phyloP scores from a whole-genome alignment of 2,113 vertebrate genomes.

The Bettongia penicillata region DNA sequence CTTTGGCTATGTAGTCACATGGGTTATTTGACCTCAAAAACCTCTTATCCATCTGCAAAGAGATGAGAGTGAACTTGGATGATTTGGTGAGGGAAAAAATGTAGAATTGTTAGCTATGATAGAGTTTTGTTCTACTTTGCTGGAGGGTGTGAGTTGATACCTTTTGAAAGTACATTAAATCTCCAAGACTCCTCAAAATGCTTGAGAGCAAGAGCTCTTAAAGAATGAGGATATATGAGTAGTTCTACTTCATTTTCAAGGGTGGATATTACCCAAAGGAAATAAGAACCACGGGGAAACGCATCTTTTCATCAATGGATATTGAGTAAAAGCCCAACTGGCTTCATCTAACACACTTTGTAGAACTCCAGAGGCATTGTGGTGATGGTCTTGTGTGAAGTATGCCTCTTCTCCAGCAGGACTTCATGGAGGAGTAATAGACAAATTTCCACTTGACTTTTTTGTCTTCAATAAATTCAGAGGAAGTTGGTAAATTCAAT shows the following conservation, averaged over 20 bases:
- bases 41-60: background rate
- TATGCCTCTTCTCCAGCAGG: constrained; percentile 3
- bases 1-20: constrained; percentile 19
- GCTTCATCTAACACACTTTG: background rate
- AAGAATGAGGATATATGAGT: background rate
- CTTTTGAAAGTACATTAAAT: constrained; percentile 12
- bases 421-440: background rate
- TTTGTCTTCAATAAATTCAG: background rate
- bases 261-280: background rate
- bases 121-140: background rate
- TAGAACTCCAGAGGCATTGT: background rate
- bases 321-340: constrained; percentile 3
- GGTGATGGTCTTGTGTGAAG: background rate
- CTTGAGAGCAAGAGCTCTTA: constrained; percentile 24
- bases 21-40: constrained; percentile 23
- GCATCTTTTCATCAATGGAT: constrained; percentile 16
- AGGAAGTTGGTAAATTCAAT: background rate
- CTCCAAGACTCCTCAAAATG: background rate
- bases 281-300: constrained; percentile 29
- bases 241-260: constrained; percentile 50
- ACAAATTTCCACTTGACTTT: background rate
- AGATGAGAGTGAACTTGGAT: background rate
- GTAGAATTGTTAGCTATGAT: background rate
- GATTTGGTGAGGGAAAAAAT: background rate
- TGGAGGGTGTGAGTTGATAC: background rate